phyloP scores from a whole-genome alignment of 2,888 invertebrate genomes.

The Cheilosia grossa region DNA sequence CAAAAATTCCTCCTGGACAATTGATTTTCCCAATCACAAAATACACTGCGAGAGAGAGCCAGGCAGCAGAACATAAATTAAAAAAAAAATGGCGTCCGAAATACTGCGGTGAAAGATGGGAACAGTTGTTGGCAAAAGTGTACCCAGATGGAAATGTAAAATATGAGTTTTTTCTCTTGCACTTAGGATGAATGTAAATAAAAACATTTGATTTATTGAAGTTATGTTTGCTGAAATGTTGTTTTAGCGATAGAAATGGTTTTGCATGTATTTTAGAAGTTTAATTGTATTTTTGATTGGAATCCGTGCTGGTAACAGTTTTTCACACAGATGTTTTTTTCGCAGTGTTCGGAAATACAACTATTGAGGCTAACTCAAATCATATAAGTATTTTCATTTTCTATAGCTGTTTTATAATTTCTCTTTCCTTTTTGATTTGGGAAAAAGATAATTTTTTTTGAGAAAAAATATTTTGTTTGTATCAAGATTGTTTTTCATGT shows the following conservation, averaged over 20 bases:
- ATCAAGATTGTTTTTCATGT: no score
- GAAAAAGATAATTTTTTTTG: no score
- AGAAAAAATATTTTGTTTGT: no score
- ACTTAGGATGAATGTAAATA: not conserved
- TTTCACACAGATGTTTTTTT: conserved; percentile 38
- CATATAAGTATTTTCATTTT: no score
- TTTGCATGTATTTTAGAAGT: not conserved
- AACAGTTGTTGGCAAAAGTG: conserved; percentile 55
- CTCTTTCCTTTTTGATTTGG: no score
- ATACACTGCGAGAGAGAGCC: conserved; percentile 73
- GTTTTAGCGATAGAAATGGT: not conserved
- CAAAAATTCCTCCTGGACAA: conserved; percentile 69
- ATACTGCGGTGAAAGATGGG: conserved; percentile 45
- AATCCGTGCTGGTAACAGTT: conserved; percentile 34
- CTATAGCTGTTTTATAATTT: no score
- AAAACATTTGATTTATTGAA: not conserved
- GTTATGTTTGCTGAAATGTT: not conserved
- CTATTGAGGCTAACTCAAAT: no score
- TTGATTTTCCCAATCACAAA: conserved; percentile 75
- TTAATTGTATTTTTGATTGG: not conserved
- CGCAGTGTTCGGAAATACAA: conserved; percentile 39
- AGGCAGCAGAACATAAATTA: conserved; percentile 64
- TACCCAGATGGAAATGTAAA: conserved; percentile 20
- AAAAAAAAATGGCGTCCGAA: conserved; percentile 68
- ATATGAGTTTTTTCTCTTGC: not conserved